These are phyloP conservation scores for Pipistrellus pygmaeus DNA, from an alignment of 2,797 vertebrate genomes.

Conservation along the genomic window DNA sequence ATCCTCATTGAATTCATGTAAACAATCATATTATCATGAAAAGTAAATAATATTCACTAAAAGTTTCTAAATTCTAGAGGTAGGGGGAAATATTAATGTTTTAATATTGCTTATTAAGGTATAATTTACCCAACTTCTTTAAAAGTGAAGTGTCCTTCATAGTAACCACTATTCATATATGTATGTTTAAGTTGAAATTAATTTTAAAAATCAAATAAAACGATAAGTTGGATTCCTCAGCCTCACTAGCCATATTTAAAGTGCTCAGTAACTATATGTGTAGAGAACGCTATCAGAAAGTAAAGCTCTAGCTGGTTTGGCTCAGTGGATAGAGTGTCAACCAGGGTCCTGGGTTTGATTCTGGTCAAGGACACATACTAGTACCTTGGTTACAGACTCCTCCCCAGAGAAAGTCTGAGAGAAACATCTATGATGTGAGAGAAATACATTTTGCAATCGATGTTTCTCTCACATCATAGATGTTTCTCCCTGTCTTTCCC, in stretches of 20 bases:
- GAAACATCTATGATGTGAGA: too few relatives aligned
- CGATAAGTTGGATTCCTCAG: not conserved
- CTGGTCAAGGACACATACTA: too few relatives aligned
- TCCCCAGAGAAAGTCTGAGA: too few relatives aligned
- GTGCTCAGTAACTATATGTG: not conserved
- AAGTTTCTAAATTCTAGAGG: not conserved
- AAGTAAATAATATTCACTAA: not conserved
- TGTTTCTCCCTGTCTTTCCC: too few relatives aligned
- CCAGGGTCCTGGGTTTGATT: too few relatives aligned
- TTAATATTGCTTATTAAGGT: not conserved
- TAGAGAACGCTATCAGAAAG: not conserved
- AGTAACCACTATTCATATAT: not conserved
- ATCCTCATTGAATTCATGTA: not conserved
- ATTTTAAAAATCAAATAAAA: conserved; percentile 14
- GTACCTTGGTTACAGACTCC: too few relatives aligned
- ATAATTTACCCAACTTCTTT: not conserved
- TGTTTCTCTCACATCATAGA: too few relatives aligned
- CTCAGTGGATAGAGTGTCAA: too few relatives aligned
- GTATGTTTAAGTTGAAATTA: conserved; percentile 9
- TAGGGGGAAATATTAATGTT: not conserved
- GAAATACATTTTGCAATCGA: too few relatives aligned
- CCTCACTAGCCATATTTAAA: not conserved
- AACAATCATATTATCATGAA: not conserved
- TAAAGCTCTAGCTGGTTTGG: not conserved
- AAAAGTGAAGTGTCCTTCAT: not conserved